Evolutionary conservation across 2,113 vertebrate genomes (phyloP).

Genomic region (Microcebus griseorufus): DNA sequence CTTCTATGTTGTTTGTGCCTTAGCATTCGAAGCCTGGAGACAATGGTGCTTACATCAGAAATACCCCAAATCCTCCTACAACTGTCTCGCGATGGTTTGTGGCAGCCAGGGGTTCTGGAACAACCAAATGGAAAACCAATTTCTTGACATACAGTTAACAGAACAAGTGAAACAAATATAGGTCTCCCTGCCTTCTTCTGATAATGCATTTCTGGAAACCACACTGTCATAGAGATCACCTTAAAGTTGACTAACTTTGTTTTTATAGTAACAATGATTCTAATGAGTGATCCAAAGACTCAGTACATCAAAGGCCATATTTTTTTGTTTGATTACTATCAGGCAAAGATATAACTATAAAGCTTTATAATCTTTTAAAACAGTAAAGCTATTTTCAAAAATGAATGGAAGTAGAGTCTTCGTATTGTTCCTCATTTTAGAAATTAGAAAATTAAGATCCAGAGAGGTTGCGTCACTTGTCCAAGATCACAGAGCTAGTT

Average conservation of each 20-base stretch:
- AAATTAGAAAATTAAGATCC: slow-evolving; percentile 30
- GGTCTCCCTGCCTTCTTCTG: neutral
- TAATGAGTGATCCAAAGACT: neutral
- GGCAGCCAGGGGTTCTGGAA: slow-evolving; percentile 1
- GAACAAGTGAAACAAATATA: slow-evolving; percentile 9
- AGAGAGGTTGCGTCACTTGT: slow-evolving; percentile 4
- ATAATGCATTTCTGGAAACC: neutral
- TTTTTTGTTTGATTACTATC: neutral
- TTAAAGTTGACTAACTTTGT: neutral
- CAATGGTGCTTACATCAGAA: slow-evolving; percentile 26
- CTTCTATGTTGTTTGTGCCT: neutral
- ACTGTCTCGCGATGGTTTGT: neutral
- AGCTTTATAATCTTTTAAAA: slow-evolving; percentile 25
- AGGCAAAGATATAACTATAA: slow-evolving; percentile 19
- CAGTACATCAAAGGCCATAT: neutral
- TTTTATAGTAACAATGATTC: neutral
- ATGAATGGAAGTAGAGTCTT: slow-evolving; percentile 9
- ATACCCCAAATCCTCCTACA: neutral
- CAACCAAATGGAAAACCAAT: slow-evolving; percentile 7
- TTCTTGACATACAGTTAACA: slow-evolving; percentile 18
- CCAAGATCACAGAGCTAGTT: neutral
- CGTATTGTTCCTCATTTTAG: slow-evolving; percentile 25
- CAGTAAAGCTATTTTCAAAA: slow-evolving; percentile 23
- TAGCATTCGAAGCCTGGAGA: neutral
- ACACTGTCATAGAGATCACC: neutral